Base-by-base conservation (phyloP, 2,888 invertebrate genomes). In the Dicranocentrus wangi region DNA sequence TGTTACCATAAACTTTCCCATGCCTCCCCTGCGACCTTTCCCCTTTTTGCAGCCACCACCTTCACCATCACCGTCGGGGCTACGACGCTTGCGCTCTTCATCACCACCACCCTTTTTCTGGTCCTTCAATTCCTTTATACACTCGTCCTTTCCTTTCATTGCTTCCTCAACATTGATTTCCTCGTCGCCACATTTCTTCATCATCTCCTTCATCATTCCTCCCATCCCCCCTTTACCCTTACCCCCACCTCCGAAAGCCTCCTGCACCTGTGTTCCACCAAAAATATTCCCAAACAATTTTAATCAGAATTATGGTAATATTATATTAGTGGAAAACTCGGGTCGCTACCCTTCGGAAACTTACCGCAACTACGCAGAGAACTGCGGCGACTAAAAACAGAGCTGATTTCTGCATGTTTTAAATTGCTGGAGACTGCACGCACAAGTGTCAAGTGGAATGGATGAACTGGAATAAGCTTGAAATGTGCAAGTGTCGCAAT, bases 151-250 rank as follows among this genome's bases (percentile, higher is more conserved):
- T 1, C 71, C 80, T 39, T 78, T 78, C n/a, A 60, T 25, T 1
- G 51, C 27, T 17, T 39, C 76, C 10, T 77, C 53, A 1, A 60
- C 15, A 19, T 73, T 80, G 53, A 58, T 69, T 43, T 84, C 82
- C 0, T 80, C 84, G 27, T 84, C 82, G 1, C 73, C 81, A 39
- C 82, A 70, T 51, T 82, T 78, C 23, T 77, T 63, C 72, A 76
- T 70, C n/a, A 58, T 58, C 21, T 66, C 70, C 70, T 25, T 70
- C 63, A 47, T 58, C 27, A 47, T 47, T 0, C 61, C 51, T 28
- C 42, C 39, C 32, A 68, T 63, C 7, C 70, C 75, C 15, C 63
- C 77, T 28, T 61, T 72, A 13, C 53, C 66, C 15, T 19, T 28
- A 27, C n/a, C 15, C 8, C 47, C 47, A n/a, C 47, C 47, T 47